These are phyloP conservation scores for Xanthia icteritia DNA, from an alignment of 2,888 invertebrate species.

Conservation along the genomic window DNA sequence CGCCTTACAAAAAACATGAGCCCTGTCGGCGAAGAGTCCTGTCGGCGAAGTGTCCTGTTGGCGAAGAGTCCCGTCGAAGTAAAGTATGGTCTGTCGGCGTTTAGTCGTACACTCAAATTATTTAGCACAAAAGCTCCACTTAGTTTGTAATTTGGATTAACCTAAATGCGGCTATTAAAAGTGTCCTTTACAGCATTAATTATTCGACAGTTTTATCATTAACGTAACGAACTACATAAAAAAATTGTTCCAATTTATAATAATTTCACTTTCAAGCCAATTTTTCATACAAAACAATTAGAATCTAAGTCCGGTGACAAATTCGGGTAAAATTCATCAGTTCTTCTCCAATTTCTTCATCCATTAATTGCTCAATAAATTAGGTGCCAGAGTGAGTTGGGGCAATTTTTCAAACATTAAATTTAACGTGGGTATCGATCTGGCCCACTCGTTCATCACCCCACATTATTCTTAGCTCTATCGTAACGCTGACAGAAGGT, in stretches of 20 bases:
- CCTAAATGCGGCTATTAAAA: constrained; percentile 12
- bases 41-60: no score
- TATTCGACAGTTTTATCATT: constrained; percentile 22
- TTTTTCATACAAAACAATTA: constrained; percentile 51
- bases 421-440: constrained; percentile 67
- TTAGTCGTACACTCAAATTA: no score
- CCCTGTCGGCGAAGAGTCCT: no score
- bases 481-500: constrained; percentile 84
- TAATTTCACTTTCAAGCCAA: constrained; percentile 29
- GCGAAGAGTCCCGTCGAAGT: no score
- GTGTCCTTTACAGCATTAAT: constrained; percentile 1
- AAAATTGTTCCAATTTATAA: constrained; percentile 39
- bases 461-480: constrained; percentile 82
- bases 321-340: constrained; percentile 51
- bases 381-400: constrained; percentile 57
- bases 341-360: constrained; percentile 54
- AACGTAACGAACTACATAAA: background rate
- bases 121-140: constrained; percentile 7
- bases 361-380: constrained; percentile 64
- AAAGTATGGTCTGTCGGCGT: no score
- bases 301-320: constrained; percentile 46
- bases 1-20: no score
- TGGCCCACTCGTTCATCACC: constrained; percentile 72
- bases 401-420: constrained; percentile 72
- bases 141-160: constrained; percentile 29